These are phyloP conservation scores for Cinclus mexicanus DNA, from an alignment of 2,113 vertebrate genomes.

Conservation along the genomic window DNA sequence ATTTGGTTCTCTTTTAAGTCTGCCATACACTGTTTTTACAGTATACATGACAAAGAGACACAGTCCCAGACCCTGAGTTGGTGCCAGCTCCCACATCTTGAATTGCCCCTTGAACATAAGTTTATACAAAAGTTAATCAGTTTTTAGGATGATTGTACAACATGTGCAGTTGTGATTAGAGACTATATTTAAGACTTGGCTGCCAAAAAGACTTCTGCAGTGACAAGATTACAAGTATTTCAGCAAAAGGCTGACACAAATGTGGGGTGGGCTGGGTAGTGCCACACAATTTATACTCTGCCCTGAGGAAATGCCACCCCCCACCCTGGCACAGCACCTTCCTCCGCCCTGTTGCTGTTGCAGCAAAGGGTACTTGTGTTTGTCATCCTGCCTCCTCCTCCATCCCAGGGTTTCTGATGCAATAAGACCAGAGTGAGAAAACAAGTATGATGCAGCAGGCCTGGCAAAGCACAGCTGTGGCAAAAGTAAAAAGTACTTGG, in stretches of 20 bases:
- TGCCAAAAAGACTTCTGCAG: conserved; percentile 25
- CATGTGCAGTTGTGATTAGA: conserved; percentile 52
- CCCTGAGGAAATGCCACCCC: neutral
- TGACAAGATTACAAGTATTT: conserved; percentile 12
- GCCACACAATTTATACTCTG: neutral
- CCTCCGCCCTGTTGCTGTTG: neutral
- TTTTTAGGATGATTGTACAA: conserved; percentile 25
- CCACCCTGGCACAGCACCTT: neutral
- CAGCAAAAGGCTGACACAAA: neutral
- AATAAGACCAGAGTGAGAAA: neutral
- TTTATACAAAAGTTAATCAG: conserved; percentile 51
- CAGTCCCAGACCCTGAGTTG: neutral
- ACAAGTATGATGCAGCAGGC: neutral
- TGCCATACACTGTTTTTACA: neutral
- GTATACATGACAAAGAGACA: neutral
- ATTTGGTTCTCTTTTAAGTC: neutral
- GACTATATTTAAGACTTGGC: conserved; percentile 39
- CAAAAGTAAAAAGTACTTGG: neutral
- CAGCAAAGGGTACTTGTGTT: neutral
- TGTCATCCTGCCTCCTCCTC: neutral
- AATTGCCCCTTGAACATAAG: conserved; percentile 39
- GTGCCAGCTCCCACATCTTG: conserved; percentile 28
- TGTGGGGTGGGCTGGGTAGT: neutral
- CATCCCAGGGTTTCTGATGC: neutral
- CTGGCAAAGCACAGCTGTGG: neutral